Base-by-base conservation (phyloP, 2,113 vertebrate species). In the Dasyornis broadbenti region DNA sequence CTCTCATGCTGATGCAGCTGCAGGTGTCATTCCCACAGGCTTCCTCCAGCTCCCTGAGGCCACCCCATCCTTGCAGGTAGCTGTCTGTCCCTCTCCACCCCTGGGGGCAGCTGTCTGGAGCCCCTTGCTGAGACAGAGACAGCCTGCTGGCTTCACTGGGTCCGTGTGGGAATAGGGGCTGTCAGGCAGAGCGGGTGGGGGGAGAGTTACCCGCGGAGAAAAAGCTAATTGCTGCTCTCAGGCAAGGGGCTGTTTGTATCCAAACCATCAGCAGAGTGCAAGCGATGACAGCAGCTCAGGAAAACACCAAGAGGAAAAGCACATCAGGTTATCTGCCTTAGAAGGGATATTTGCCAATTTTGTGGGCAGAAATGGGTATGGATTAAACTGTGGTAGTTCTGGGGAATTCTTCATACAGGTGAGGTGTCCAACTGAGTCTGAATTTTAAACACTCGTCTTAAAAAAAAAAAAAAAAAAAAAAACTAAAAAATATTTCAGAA, bases 391-490 rank as follows among this genome's bases (percentile, higher is more conserved):
- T 80, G 76, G 52, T 68, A 44, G 93, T 84, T 94, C 50, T 65
- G 40, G 68, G 71, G 63, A 45, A 95, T 85, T 97, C 80, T 89
- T 82, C 53, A 77, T 35, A 79, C 57, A 76, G 80, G 89, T 82
- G 30, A 54, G 33, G 37, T 33, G 39, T 87, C 79, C 78, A 89
- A 5, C 63, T 44, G 42, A 61, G 14, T 37, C 73, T 76, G 73
- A 91, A 91, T 96, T 76, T 85, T 69, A 87, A 95, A 39, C 7
- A 47, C 1, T 93, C 4, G 0, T 53, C 35, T 80, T 53, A 50
- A 77, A 69, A 86, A 91, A 86, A 91, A 84, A 94, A 76, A 91
- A 84, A 94, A 76, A 91, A 84, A 94, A 76, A 91, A 84, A 94
- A 76, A n/a, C n/a, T n/a, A 86, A 54, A 91, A 84, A 94, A 76